These are phyloP conservation scores for Galemys pyrenaicus DNA, from an alignment of 2,113 vertebrate genomes.

Conservation along the genomic window DNA sequence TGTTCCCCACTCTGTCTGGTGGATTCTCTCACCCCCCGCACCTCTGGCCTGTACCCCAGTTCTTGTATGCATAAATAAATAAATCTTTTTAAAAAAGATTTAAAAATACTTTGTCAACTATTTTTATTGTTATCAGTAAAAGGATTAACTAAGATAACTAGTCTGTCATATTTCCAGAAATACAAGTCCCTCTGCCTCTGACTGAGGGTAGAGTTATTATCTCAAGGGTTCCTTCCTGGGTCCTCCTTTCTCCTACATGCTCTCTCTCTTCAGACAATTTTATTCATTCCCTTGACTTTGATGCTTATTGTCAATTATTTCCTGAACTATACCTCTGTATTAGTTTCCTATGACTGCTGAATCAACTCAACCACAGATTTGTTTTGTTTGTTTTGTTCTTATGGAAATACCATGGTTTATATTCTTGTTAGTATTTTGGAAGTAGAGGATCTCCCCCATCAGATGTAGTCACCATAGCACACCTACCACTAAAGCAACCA, in stretches of 20 bases:
- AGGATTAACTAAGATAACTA: neutral
- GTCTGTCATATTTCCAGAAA: neutral
- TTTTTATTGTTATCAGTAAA: constrained; percentile 40
- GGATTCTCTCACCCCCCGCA: too few species aligned
- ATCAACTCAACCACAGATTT: neutral
- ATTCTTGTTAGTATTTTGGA: too few species aligned
- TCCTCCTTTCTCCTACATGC: neutral
- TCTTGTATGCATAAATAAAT: too few species aligned
- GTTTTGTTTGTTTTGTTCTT: too few species aligned
- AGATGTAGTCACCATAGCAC: too few species aligned
- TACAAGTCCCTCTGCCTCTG: neutral
- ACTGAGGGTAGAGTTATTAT: neutral
- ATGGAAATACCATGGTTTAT: too few species aligned
- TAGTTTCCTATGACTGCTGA: neutral
- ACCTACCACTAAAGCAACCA: too few species aligned
- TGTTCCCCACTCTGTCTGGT: too few species aligned
- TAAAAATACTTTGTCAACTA: neutral
- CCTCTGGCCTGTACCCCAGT: too few species aligned
- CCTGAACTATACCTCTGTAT: neutral
- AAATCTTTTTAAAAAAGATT: too few species aligned
- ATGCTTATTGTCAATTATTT: neutral
- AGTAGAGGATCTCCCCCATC: too few species aligned
- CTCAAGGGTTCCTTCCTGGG: neutral
- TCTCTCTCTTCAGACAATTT: neutral
- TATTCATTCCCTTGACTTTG: neutral